phyloP scores from a whole-genome alignment of 92 coral and sea anemone species.

The Anthopleura xanthogrammica region DNA sequence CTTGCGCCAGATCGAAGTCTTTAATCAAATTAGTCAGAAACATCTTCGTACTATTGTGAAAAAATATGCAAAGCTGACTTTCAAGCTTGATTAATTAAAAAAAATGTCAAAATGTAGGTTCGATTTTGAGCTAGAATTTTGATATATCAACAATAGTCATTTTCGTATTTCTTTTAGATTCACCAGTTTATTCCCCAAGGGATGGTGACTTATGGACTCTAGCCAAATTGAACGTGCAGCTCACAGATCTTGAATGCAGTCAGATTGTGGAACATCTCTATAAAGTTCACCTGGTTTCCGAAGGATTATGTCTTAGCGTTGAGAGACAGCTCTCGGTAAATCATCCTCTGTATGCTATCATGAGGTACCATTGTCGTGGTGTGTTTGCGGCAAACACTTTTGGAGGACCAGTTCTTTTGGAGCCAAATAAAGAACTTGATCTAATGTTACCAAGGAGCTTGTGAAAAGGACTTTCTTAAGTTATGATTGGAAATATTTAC shows the following conservation, averaged over 20 bases:
- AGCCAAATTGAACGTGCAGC: conserved; percentile 54
- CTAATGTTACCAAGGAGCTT: conserved; percentile 30
- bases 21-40: too few relatives aligned
- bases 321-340: conserved; percentile 49
- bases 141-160: too few relatives aligned
- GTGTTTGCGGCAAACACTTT: conserved; percentile 49
- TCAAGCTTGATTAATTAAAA: too few relatives aligned
- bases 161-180: conserved; percentile 20
- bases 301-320: conserved; percentile 55
- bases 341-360: conserved; percentile 57
- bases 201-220: conserved; percentile 60
- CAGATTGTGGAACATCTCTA: conserved; percentile 67
- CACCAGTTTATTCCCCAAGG: conserved; percentile 61
- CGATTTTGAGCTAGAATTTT: too few relatives aligned
- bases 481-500: conserved; percentile 56
- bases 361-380: conserved; percentile 75
- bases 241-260: conserved; percentile 58
- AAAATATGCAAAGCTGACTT: too few relatives aligned
- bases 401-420: conserved; percentile 62
- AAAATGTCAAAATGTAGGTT: too few relatives aligned
- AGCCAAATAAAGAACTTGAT: conserved; percentile 39
- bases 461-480: conserved; percentile 29
- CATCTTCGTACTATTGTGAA: too few relatives aligned
- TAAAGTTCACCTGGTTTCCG: conserved; percentile 58
- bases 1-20: too few relatives aligned